phyloP scores from a whole-genome alignment of 2,888 invertebrate species.

The Rhynchonema sp. region DNA sequence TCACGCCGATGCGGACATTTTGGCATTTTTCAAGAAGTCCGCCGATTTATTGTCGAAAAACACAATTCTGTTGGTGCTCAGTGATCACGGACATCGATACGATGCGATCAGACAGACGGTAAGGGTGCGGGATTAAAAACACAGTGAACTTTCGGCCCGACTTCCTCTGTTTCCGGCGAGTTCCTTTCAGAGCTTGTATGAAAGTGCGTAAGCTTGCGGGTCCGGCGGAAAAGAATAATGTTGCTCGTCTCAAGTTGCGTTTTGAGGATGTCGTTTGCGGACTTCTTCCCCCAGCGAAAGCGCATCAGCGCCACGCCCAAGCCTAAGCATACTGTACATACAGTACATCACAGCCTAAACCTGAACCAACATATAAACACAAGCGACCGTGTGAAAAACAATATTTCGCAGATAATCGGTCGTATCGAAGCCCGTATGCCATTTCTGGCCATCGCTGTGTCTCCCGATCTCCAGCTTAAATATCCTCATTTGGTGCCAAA shows the following conservation, averaged over 20 bases:
- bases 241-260: too few species aligned
- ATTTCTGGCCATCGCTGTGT: slow-evolving; percentile 10
- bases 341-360: too few species aligned
- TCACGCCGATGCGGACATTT: slow-evolving; percentile 12
- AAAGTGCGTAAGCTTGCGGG: background rate
- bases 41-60: slow-evolving; percentile 11
- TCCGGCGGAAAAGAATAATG: too few species aligned
- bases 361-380: too few species aligned
- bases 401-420: background rate
- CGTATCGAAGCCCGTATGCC: slow-evolving; percentile 9
- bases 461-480: slow-evolving; percentile 8
- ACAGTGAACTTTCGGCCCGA: background rate
- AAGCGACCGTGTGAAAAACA: too few species aligned
- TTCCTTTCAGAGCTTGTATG: too few species aligned
- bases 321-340: too few species aligned
- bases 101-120: slow-evolving; percentile 29
- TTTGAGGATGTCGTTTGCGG: too few species aligned
- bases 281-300: too few species aligned
- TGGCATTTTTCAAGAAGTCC: slow-evolving; percentile 11
- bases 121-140: background rate
- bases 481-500: slow-evolving; percentile 8
- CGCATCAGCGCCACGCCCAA: too few species aligned
- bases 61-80: slow-evolving; percentile 18
- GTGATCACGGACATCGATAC: slow-evolving; percentile 33
- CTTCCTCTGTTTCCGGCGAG: too few species aligned